Evolutionary conservation across 2,113 vertebrate genomes (phyloP).

Genomic region (Scolopax mira): DNA sequence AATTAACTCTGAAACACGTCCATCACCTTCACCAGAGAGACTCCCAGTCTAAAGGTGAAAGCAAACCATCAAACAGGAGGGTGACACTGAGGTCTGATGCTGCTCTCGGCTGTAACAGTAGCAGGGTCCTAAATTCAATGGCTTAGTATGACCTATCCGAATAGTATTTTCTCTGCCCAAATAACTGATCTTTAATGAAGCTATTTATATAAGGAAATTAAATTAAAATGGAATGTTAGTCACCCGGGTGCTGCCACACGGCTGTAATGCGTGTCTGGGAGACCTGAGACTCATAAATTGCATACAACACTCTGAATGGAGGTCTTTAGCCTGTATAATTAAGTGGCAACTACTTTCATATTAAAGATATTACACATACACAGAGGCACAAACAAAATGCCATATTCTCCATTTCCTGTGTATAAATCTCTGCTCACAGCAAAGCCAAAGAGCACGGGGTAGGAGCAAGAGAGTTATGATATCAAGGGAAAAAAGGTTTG

Average conservation of each 20-base stretch:
- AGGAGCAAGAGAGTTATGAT: not conserved
- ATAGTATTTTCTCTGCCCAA: slow-evolving; percentile 60
- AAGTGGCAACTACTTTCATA: slow-evolving; percentile 67
- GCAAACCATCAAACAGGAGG: not conserved
- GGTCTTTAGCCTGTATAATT: slow-evolving; percentile 65
- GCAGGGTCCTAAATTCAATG: slow-evolving; percentile 31
- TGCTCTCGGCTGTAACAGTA: slow-evolving; percentile 24
- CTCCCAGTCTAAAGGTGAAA: not conserved
- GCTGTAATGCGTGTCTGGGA: slow-evolving; percentile 51
- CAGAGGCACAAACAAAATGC: slow-evolving; percentile 64
- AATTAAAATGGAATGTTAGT: slow-evolving; percentile 74
- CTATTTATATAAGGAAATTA: slow-evolving; percentile 75
- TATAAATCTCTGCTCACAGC: slow-evolving; percentile 26
- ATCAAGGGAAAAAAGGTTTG: not conserved
- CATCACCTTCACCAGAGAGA: not conserved
- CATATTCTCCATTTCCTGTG: slow-evolving; percentile 59
- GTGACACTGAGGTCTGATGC: not conserved
- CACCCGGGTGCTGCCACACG: slow-evolving; percentile 58
- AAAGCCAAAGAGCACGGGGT: not conserved
- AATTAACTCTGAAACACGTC: not conserved
- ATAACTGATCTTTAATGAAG: slow-evolving; percentile 73
- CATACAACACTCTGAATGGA: slow-evolving; percentile 55
- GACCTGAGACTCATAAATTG: slow-evolving; percentile 69
- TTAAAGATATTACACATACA: slow-evolving; percentile 62
- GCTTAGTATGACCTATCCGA: slow-evolving; percentile 40